Conservation (phyloP, 2,797 vertebrate genomes). For the Rhyacichthys aspro region DNA sequence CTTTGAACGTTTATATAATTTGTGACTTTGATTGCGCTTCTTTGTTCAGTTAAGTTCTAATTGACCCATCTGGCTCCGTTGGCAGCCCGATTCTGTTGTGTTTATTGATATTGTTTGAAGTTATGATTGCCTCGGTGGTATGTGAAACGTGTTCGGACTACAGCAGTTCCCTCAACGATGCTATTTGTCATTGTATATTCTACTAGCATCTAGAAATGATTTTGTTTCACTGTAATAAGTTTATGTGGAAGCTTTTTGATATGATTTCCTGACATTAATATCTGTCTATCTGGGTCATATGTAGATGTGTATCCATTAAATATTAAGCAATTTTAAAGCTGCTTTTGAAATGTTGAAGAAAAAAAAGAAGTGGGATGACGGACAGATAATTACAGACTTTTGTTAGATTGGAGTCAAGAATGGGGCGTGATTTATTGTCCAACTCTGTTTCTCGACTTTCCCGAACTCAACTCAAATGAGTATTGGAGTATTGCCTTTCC, state of each 20-base stretch:
- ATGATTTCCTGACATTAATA: neutral
- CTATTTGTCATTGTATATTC: neutral
- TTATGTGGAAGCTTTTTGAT: neutral
- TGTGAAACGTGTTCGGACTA: neutral
- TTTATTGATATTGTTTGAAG: constrained; percentile 8
- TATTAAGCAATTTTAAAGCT: no score
- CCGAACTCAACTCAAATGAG: no score
- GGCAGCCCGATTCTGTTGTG: neutral
- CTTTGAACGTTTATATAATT: neutral
- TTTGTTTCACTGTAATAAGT: neutral
- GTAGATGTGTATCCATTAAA: no score
- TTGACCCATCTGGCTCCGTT: neutral
- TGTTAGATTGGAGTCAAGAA: no score
- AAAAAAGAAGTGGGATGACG: no score
- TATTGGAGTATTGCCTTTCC: no score
- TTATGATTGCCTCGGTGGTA: neutral
- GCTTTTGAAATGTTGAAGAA: no score
- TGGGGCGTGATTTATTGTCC: no score
- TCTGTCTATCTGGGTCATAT: neutral
- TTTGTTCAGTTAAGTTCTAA: constrained; percentile 2
- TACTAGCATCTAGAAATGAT: neutral
- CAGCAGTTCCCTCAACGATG: neutral
- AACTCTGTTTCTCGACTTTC: no score
- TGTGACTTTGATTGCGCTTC: neutral
- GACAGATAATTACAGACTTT: no score